Percentiles rank a stretch among this genome's conserved stretches.
phyloP scores from a whole-genome alignment of 1,140 invertebrate species.

The Vollenhovia emeryi region DNA sequence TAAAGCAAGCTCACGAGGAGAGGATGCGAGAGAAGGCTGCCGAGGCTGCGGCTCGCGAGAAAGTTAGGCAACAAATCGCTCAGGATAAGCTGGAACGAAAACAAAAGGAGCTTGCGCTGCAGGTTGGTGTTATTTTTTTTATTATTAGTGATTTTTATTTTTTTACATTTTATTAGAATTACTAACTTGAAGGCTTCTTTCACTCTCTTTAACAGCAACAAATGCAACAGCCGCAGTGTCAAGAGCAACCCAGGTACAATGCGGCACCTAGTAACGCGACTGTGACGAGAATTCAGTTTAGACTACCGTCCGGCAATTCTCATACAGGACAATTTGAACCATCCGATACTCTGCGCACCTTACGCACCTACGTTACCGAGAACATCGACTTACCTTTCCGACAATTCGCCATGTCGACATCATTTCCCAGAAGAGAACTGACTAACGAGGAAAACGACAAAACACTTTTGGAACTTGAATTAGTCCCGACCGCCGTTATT shows the following conservation, averaged over 20 bases:
- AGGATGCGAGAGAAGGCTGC: slow-evolving; percentile 90
- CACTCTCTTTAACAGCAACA: slow-evolving; percentile 61
- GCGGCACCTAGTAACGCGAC: slow-evolving; percentile 73
- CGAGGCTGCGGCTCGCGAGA: slow-evolving; percentile 88
- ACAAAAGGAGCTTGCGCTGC: slow-evolving; percentile 77
- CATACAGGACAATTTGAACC: slow-evolving; percentile 88
- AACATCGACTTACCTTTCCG: slow-evolving; percentile 85
- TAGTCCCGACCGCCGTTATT: slow-evolving; percentile 93
- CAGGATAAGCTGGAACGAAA: slow-evolving; percentile 89
- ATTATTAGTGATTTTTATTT: background rate
- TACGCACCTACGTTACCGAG: slow-evolving; percentile 87
- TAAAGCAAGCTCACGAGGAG: slow-evolving; percentile 89
- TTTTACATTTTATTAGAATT: background rate
- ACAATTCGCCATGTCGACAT: slow-evolving; percentile 90
- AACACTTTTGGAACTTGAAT: slow-evolving; percentile 89
- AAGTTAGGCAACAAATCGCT: slow-evolving; percentile 90
- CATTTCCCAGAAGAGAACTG: slow-evolving; percentile 92
- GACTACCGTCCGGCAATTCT: slow-evolving; percentile 91
- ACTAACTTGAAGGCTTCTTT: slow-evolving; percentile 19
- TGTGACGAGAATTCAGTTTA: slow-evolving; percentile 92
- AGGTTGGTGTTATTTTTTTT: slow-evolving; percentile 67
- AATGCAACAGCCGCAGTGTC: slow-evolving; percentile 61
- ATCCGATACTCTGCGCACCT: slow-evolving; percentile 85
- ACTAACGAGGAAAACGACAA: slow-evolving; percentile 87
- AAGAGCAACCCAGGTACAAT: slow-evolving; percentile 55